Conservation (phyloP, 2,113 vertebrate genomes). For the Paramisgurnus dabryanus region DNA sequence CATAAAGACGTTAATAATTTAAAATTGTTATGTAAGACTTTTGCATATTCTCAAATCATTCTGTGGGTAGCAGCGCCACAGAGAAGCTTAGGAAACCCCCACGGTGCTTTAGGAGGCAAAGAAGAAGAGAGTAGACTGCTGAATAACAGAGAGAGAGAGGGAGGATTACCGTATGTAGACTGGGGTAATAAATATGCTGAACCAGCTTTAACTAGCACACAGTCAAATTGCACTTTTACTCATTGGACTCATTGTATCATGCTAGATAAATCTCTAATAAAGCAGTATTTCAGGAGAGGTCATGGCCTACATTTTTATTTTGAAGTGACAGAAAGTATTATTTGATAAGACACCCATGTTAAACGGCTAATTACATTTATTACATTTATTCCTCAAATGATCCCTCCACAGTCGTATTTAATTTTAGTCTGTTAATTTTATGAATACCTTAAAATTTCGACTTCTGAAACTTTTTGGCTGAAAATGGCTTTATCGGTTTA, state of each 20-base stretch:
- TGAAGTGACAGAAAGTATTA: neutral
- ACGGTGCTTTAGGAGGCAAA: slow-evolving; percentile 44
- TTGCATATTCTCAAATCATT: slow-evolving; percentile 72
- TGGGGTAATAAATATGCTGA: slow-evolving; percentile 18
- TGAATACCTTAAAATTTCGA: no score
- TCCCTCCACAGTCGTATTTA: no score
- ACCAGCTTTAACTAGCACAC: slow-evolving; percentile 7
- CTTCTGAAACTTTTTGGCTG: no score
- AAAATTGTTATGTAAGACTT: slow-evolving; percentile 72
- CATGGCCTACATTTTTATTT: no score
- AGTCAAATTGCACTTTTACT: neutral
- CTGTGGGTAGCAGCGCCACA: slow-evolving; percentile 56
- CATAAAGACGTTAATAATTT: slow-evolving; percentile 77
- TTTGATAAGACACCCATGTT: neutral
- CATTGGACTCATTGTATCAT: neutral
- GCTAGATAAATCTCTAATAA: neutral
- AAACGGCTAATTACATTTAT: no score
- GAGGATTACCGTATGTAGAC: slow-evolving; percentile 9
- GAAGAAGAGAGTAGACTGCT: slow-evolving; percentile 15
- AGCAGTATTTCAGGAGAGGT: neutral
- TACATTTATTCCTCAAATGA: no score
- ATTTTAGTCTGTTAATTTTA: no score
- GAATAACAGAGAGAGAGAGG: slow-evolving; percentile 19
- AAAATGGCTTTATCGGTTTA: no score
- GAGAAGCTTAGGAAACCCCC: slow-evolving; percentile 44